Evolutionary conservation across 2,113 vertebrate genomes (phyloP).

Genomic region (Promerops cafer): DNA sequence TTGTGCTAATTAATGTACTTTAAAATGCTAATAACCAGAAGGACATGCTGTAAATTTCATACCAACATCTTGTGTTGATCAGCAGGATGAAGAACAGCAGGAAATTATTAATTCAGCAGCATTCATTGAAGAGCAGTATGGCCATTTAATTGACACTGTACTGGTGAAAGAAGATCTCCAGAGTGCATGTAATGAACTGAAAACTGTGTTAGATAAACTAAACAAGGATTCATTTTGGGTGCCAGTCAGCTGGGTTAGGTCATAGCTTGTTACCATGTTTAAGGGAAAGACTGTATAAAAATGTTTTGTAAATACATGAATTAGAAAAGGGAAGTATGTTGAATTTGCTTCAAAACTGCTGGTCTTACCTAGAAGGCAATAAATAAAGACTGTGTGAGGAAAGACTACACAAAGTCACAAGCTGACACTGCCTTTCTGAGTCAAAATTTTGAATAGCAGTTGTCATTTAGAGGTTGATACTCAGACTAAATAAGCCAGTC

Average conservation of each 20-base stretch:
- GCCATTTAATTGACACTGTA: conserved; percentile 84
- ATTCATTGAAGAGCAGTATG: conserved; percentile 82
- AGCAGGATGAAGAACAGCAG: conserved; percentile 84
- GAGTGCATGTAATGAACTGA: conserved; percentile 79
- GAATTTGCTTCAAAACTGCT: background rate
- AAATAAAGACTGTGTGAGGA: background rate
- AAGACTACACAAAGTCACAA: background rate
- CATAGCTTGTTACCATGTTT: conserved; percentile 34
- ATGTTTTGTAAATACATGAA: background rate
- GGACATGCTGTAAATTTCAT: background rate
- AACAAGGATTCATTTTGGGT: conserved; percentile 86
- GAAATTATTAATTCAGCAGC: conserved; percentile 85
- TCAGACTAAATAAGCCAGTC: background rate
- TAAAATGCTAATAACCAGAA: background rate
- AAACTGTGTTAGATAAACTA: conserved; percentile 77
- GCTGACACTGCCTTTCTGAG: conserved; percentile 22
- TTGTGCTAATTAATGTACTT: background rate
- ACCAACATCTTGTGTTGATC: background rate
- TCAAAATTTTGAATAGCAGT: background rate
- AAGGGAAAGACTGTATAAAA: background rate
- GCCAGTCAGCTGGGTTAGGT: conserved; percentile 84
- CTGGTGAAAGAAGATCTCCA: conserved; percentile 84
- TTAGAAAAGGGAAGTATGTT: background rate
- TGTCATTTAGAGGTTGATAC: background rate
- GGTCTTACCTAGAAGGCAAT: background rate